Evolutionary conservation across 1,140 invertebrate species (phyloP).

Genomic region (Drosophila neocordata): DNA sequence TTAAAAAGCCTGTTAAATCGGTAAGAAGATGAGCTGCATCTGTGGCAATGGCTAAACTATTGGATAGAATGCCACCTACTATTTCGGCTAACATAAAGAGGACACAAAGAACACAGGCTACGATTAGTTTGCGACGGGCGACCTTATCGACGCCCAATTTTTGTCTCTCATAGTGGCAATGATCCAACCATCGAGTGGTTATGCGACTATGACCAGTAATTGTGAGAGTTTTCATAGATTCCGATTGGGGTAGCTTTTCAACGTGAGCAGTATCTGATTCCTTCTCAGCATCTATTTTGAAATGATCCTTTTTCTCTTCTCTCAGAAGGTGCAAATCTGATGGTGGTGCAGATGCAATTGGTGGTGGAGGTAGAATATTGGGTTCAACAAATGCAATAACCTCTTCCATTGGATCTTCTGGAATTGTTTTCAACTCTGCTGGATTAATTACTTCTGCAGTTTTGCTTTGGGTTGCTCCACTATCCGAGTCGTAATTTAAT

Average conservation of each 20-base stretch:
- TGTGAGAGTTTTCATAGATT: constrained; percentile 52
- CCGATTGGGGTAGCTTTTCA: not conserved
- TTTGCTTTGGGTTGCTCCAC: not conserved
- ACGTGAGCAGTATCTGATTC: not conserved
- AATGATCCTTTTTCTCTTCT: not conserved
- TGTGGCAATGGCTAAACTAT: constrained; percentile 91
- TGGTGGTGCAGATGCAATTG: not conserved
- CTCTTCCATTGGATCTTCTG: not conserved
- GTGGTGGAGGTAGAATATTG: not conserved
- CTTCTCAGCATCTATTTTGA: not conserved
- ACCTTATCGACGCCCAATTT: constrained; percentile 80
- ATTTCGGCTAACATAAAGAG: constrained; percentile 87
- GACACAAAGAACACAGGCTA: constrained; percentile 84
- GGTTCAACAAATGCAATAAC: not conserved
- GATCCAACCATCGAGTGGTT: constrained; percentile 83
- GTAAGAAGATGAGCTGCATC: constrained; percentile 92
- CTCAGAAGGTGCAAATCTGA: not conserved
- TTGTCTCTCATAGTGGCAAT: constrained; percentile 88
- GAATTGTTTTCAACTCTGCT: not conserved
- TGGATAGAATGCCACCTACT: constrained; percentile 89
- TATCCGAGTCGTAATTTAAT: not conserved
- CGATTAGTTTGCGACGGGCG: constrained; percentile 84
- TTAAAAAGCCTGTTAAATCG: constrained; percentile 91
- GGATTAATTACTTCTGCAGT: not conserved
- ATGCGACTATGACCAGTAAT: constrained; percentile 51